Conservation (phyloP, 2,888 invertebrate genomes). For the Agrypnus murinus region DNA sequence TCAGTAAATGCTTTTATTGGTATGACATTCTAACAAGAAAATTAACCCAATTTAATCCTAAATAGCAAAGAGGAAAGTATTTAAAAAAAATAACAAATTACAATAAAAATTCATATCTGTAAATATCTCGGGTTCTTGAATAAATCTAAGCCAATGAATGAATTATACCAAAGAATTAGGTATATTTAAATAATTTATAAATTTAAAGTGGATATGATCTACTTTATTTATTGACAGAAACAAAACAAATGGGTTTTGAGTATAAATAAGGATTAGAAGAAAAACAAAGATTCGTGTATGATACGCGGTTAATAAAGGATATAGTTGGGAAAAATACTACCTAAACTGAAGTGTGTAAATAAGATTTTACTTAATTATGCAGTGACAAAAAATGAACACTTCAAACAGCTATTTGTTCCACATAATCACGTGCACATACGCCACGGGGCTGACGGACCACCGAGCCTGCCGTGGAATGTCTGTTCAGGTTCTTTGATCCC, state of each 20-base stretch:
- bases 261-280: too few species aligned
- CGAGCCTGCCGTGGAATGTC: constrained; percentile 64
- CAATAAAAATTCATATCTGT: too few species aligned
- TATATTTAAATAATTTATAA: not conserved
- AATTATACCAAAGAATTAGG: too few species aligned
- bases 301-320: not conserved
- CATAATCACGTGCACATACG: constrained; percentile 66
- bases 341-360: constrained; percentile 47
- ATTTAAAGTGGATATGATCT: not conserved
- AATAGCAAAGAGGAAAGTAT: too few species aligned
- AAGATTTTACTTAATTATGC: constrained; percentile 57
- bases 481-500: constrained; percentile 66
- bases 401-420: constrained; percentile 61
- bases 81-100: too few species aligned
- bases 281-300: not conserved
- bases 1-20: too few species aligned
- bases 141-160: too few species aligned
- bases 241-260: not conserved
- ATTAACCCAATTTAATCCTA: too few species aligned
- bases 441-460: constrained; percentile 62
- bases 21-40: too few species aligned
- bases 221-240: not conserved
- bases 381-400: constrained; percentile 57
- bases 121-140: too few species aligned
- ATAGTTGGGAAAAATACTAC: too few species aligned